Evolutionary conservation across 2,797 vertebrate genomes (phyloP).

Genomic region (Arnoldichthys spilopterus): DNA sequence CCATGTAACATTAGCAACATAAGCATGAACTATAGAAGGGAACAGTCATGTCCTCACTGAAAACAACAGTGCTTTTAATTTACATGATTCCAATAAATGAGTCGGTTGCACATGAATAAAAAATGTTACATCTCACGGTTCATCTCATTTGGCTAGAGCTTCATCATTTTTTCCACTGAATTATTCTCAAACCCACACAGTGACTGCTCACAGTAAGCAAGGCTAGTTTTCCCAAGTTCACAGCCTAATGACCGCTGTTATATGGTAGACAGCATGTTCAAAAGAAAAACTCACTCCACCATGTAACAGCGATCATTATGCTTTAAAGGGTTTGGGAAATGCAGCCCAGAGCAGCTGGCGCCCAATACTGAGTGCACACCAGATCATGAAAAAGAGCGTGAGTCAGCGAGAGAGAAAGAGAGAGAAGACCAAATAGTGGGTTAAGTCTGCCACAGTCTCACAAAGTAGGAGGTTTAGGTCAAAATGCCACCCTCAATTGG

Average conservation of each 20-base stretch:
- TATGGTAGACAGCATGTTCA: neutral
- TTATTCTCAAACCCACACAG: neutral
- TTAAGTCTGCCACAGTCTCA: conserved; percentile 8
- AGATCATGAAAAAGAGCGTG: neutral
- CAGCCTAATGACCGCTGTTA: conserved; percentile 6
- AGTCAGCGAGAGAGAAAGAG: conserved; percentile 16
- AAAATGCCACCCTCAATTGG: conserved; percentile 9
- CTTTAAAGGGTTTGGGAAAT: conserved; percentile 17
- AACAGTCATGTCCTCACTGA: neutral
- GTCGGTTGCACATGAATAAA: neutral
- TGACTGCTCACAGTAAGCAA: neutral
- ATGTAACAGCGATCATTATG: conserved; percentile 6
- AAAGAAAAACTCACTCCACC: neutral
- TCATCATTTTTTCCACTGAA: neutral
- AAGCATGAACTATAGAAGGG: neutral
- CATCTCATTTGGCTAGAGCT: too few species aligned
- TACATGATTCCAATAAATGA: neutral
- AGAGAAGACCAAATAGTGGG: neutral
- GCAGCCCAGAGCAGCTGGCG: conserved; percentile 11
- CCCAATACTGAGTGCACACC: neutral
- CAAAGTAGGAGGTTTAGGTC: conserved; percentile 16
- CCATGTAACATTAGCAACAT: too few species aligned
- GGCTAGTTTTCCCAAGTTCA: neutral
- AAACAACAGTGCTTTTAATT: neutral
- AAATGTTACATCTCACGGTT: neutral